Conservation (phyloP, 2,797 vertebrate species). For the Typhlichthys eigenmanni region DNA sequence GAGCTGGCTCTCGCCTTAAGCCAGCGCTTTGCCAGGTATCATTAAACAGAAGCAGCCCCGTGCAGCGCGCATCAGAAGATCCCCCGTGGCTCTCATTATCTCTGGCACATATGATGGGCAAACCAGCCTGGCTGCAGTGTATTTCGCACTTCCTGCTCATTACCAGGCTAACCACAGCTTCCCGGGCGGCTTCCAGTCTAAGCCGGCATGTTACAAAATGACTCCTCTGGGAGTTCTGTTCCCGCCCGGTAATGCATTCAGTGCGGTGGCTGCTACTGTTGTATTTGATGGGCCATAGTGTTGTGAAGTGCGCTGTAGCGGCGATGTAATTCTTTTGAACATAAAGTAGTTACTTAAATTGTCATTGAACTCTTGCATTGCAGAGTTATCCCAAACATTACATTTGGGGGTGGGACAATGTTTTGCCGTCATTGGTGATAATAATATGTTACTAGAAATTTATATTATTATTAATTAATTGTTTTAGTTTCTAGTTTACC, state of each 20-base stretch:
- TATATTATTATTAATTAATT: too few relatives aligned
- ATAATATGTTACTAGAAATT: too few relatives aligned
- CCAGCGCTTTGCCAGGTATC: constrained; percentile 54
- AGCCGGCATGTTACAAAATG: constrained; percentile 14
- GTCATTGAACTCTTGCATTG: background rate
- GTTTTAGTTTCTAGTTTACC: too few relatives aligned
- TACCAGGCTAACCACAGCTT: background rate
- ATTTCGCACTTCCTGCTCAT: constrained; percentile 37
- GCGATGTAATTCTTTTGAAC: too few relatives aligned
- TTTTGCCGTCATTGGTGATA: background rate
- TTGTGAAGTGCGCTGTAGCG: background rate
- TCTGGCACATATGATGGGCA: constrained; percentile 44
- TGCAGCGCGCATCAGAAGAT: constrained; percentile 59
- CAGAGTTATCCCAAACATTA: background rate
- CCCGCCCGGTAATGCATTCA: constrained; percentile 10
- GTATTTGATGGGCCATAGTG: background rate
- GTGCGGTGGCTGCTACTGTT: background rate
- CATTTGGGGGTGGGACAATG: too few relatives aligned
- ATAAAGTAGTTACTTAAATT: background rate
- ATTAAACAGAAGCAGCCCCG: constrained; percentile 52
- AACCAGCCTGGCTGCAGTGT: constrained; percentile 14
- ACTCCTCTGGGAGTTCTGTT: constrained; percentile 11
- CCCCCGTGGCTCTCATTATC: constrained; percentile 57
- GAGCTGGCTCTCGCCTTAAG: constrained; percentile 35
- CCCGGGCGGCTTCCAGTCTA: constrained; percentile 11